Evolutionary conservation across 2,888 invertebrate species (phyloP).

Genomic region (Autographa gamma): DNA sequence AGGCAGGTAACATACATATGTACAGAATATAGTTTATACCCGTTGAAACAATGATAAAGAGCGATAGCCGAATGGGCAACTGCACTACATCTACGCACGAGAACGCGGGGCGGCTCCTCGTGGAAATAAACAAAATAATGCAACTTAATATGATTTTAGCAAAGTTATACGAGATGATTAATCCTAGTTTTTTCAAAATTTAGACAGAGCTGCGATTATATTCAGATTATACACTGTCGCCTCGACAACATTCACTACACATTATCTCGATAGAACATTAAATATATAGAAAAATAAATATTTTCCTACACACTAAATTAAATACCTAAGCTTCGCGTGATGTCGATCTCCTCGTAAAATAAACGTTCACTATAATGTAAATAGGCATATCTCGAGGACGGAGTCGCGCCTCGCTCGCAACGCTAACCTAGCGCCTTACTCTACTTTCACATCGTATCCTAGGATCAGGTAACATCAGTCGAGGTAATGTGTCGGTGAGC

Average conservation of each 20-base stretch:
- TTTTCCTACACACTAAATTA: slow-evolving; percentile 88
- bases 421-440: slow-evolving; percentile 82
- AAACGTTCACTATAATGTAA: slow-evolving; percentile 81
- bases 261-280: slow-evolving; percentile 88
- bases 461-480: slow-evolving; percentile 89
- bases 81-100: slow-evolving; percentile 61
- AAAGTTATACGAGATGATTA: slow-evolving; percentile 77
- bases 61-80: slow-evolving; percentile 77
- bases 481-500: slow-evolving; percentile 88
- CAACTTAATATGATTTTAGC: slow-evolving; percentile 76
- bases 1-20: slow-evolving; percentile 86
- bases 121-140: slow-evolving; percentile 66
- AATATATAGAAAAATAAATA: slow-evolving; percentile 89
- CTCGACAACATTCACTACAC: slow-evolving; percentile 88
- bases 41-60: slow-evolving; percentile 87
- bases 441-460: slow-evolving; percentile 82
- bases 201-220: slow-evolving; percentile 63
- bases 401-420: slow-evolving; percentile 82
- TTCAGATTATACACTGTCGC: slow-evolving; percentile 81
- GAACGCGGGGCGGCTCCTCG: slow-evolving; percentile 51
- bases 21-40: slow-evolving; percentile 84
- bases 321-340: slow-evolving; percentile 87
- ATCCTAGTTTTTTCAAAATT: slow-evolving; percentile 73
- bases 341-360: slow-evolving; percentile 83
- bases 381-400: slow-evolving; percentile 86